Evolutionary conservation across 1,140 invertebrate species (phyloP), one percentile per base, ranked within the genome.

Genomic region (Muscidifurax raptorellus): DNA sequence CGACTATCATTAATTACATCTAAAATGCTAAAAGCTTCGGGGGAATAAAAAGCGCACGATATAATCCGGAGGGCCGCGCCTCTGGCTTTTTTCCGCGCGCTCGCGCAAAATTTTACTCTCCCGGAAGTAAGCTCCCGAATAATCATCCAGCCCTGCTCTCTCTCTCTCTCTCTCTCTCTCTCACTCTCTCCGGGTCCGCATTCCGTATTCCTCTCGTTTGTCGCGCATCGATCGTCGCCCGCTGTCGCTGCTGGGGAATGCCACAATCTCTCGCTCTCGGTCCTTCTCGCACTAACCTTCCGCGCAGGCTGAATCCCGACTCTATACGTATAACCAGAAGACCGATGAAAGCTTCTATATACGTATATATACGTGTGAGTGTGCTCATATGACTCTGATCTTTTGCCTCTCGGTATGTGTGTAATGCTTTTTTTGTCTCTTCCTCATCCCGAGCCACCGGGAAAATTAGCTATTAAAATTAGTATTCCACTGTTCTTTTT

Each of bases 1-100:
- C 27, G 47, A 69, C 52, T 83, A 69, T 77, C 74, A 64, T 83
- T 83, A 83, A 83, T 83, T 77, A 83, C 74, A 83, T 83, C 74
- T 77, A 83, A 77, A 83, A 83, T 83, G 82, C 82, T 83, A 69
- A 83, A 83, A 83, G 82, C 52, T 27, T 6, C 28, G 28, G 36
- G 59, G 75, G 25, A 28, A 15, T 69, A 83, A 83, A 83, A 66
- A 30, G 74, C n/a, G n/a, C 25, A 28, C 15, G 71, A 81, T 64
- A 81, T 64, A 75, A 66, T 52, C 72, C 47, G 30, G 28, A 4
- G 27, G 15, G 6, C 22, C 6, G 52, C 18, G 52, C 18, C 52
- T 7, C 64, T 64, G 27, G 64, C 22, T 69, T 80, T 69, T 69
- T 59, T 44, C 32, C 10, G 52, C 25, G 67, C 36, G 44, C 32